Evolutionary conservation across 2,113 vertebrate species (phyloP), one percentile per base, ranked within the genome.

Genomic region (Eublepharis macularius): DNA sequence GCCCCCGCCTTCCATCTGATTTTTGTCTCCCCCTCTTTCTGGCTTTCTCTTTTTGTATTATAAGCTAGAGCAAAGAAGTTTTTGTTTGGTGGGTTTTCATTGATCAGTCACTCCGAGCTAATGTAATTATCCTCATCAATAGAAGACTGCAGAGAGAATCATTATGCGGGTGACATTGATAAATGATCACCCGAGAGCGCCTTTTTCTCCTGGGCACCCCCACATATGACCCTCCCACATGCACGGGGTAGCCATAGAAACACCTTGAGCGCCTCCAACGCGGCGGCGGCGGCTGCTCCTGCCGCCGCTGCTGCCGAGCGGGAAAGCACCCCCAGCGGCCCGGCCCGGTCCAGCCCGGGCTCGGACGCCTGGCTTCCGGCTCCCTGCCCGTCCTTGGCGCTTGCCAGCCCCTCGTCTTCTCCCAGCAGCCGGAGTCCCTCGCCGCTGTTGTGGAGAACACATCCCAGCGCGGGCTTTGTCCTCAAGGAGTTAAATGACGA

Each of bases 111-210:
- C 97, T 99, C 98, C 96, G 98, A 97, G 98, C 98, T 99, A 99
- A 99, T 99, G 98, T 98, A 99, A 99, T 99, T 99, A 99, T 99
- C 98, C 98, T 98, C 98, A 99, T 99, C 99, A 99, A 99, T 99
- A 99, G 98, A 96, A 97, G 97, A 97, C 98, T 98, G 98, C 98
- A 97, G 98, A 98, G 98, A 98, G 98, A 98, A 99, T 99, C 98
- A 99, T 99, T 99, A 98, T 99, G 98, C 97, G 97, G 97, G 96
- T 99, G 99, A 99, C 98, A 98, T 98, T 99, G 98, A 99, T 99
- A 99, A 99, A 99, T 99, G 99, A 99, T 98, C 98, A 95, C 97
- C 97, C 97, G 97, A 98, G 98, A 98, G 97, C 97, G 96, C 97
- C 97, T 97, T 98, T 97, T 97, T 98, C 97, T 98, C 97, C 96